Evolutionary conservation across 2,113 vertebrate genomes (phyloP).

Genomic region (Edolisoma coerulescens): DNA sequence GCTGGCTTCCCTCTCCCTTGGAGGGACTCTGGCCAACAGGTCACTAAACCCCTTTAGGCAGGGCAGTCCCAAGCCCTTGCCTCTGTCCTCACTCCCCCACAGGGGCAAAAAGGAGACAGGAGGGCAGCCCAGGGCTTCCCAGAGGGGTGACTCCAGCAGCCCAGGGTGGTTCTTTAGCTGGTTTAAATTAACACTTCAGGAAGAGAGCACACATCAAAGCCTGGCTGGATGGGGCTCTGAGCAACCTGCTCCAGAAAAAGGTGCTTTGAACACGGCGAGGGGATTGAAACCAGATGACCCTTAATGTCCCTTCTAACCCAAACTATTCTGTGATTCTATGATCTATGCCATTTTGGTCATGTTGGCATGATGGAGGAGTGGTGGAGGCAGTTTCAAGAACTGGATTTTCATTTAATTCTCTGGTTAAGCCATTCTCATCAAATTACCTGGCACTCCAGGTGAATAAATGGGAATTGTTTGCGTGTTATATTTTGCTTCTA

Average conservation of each 20-base stretch:
- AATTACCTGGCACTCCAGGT: not conserved
- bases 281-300: not conserved
- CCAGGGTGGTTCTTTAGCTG: not conserved
- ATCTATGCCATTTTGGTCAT: not conserved
- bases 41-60: not conserved
- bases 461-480: not conserved
- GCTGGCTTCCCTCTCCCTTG: not conserved
- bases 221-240: not conserved
- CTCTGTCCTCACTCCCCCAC: not conserved
- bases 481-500: not conserved
- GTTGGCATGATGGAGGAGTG: not conserved
- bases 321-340: not conserved
- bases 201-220: not conserved
- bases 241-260: not conserved
- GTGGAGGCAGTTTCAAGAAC: not conserved
- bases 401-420: not conserved
- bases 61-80: not conserved
- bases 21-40: not conserved
- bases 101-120: not conserved
- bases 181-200: not conserved
- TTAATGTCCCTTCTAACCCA: not conserved
- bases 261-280: not conserved
- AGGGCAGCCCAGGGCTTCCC: not conserved
- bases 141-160: not conserved
- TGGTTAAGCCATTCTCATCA: not conserved